Conservation (phyloP, 2,113 vertebrate species). For the Laticauda laticaudata region DNA sequence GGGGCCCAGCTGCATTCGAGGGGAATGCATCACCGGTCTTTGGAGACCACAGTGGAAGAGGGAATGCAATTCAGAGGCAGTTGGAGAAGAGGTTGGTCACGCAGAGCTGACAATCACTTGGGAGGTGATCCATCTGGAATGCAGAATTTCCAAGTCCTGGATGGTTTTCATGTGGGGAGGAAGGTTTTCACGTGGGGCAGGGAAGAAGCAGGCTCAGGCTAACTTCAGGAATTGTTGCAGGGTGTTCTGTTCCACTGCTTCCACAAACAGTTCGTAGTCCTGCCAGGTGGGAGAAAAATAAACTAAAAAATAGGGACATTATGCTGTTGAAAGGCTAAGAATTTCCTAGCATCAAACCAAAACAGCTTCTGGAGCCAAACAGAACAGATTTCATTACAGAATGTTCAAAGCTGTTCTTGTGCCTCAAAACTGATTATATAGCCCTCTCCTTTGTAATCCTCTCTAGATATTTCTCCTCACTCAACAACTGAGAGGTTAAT, state of each 20-base stretch:
- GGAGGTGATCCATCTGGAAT: constrained; percentile 54
- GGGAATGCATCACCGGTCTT: constrained; percentile 40
- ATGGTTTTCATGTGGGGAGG: neutral
- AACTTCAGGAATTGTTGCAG: constrained; percentile 93
- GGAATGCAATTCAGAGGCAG: constrained; percentile 40
- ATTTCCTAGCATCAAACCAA: neutral
- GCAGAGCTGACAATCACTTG: constrained; percentile 43
- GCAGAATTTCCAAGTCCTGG: constrained; percentile 56
- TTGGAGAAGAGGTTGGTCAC: constrained; percentile 70
- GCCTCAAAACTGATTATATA: neutral
- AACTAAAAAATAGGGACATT: neutral
- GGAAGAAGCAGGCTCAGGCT: constrained; percentile 72
- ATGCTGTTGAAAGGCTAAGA: neutral
- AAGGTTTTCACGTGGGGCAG: neutral
- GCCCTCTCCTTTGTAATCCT: neutral
- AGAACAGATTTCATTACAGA: neutral
- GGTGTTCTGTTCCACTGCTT: constrained; percentile 88
- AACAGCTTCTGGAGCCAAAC: neutral
- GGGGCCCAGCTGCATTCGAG: constrained; percentile 47
- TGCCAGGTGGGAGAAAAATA: constrained; percentile 58
- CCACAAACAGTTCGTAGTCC: constrained; percentile 90
- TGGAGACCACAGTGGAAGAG: constrained; percentile 31
- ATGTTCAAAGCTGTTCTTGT: neutral
- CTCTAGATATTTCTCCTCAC: neutral
- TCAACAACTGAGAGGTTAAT: neutral